Percentiles rank a stretch among this genome's conserved stretches.
phyloP scores from a whole-genome alignment of 2,888 invertebrate genomes.

The Dryococelus australis region DNA sequence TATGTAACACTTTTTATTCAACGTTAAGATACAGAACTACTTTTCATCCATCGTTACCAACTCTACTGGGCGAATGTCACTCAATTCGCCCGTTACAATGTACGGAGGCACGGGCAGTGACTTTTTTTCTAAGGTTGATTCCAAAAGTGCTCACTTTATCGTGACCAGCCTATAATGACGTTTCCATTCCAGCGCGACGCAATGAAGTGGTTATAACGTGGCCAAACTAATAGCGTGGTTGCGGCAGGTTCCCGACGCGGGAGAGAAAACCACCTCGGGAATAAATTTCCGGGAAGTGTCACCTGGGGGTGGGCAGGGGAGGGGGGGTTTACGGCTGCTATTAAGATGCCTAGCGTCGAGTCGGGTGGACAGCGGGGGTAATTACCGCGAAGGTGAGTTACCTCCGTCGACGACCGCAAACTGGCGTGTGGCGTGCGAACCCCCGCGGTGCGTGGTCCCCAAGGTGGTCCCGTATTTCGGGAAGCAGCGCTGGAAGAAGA shows the following conservation, averaged over 20 bases:
- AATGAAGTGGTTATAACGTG: neutral
- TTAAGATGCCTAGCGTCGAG: neutral
- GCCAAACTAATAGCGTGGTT: neutral
- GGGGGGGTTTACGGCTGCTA: neutral
- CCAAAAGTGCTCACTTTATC: too few relatives aligned
- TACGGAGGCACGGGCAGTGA: too few relatives aligned
- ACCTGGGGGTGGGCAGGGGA: too few relatives aligned
- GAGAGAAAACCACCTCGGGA: neutral
- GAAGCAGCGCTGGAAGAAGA: too few relatives aligned
- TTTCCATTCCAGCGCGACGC: neutral
- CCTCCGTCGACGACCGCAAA: neutral
- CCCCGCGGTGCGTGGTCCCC: neutral
- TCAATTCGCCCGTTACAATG: too few relatives aligned
- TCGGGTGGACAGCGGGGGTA: neutral
- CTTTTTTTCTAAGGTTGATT: too few relatives aligned
- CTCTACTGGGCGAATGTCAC: too few relatives aligned
- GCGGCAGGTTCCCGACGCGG: neutral
- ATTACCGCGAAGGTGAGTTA: neutral
- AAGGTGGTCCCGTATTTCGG: too few relatives aligned
- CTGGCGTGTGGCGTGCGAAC: neutral
- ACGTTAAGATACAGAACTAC: too few relatives aligned
- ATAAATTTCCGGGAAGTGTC: slow-evolving; percentile 1
- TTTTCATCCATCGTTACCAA: too few relatives aligned
- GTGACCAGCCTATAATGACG: too few relatives aligned
- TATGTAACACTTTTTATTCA: too few relatives aligned